These are phyloP conservation scores for Saccostrea glomerata DNA, from an alignment of 1,140 invertebrate species.

Conservation along the genomic window DNA sequence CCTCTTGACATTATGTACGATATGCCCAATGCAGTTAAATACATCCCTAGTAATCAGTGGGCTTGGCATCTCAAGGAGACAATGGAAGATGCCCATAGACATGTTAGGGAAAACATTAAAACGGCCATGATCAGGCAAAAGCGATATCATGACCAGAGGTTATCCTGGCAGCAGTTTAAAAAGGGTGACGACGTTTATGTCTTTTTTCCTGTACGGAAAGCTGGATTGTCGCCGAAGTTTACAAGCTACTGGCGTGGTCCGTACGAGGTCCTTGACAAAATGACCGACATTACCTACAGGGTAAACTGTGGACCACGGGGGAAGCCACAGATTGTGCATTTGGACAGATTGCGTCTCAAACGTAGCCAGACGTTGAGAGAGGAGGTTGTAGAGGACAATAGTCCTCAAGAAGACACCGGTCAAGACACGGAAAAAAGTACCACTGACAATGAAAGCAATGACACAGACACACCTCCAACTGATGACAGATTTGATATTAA, in stretches of 20 bases:
- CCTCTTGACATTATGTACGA: slow-evolving; percentile 52
- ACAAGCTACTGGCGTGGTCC: slow-evolving; percentile 1
- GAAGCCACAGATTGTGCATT: slow-evolving; percentile 22
- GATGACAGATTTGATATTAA: background rate
- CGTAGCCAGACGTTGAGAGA: background rate
- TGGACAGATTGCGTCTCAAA: background rate
- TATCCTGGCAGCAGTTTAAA: slow-evolving; percentile 36
- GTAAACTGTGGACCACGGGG: background rate
- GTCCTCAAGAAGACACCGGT: background rate
- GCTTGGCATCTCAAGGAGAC: slow-evolving; percentile 45
- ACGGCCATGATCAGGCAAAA: slow-evolving; percentile 47
- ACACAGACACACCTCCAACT: background rate
- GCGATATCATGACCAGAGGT: slow-evolving; percentile 31
- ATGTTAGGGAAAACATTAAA: slow-evolving; percentile 24
- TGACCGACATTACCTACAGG: slow-evolving; percentile 34
- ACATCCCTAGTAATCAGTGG: slow-evolving; percentile 11
- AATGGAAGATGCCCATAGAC: slow-evolving; percentile 39
- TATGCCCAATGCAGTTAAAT: slow-evolving; percentile 6
- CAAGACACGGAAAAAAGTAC: background rate
- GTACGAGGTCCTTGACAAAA: background rate
- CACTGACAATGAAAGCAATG: background rate
- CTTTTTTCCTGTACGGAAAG: slow-evolving; percentile 15
- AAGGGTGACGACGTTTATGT: slow-evolving; percentile 45
- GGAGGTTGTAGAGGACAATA: background rate
- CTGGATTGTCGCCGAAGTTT: slow-evolving; percentile 1